Evolutionary conservation across 2,888 invertebrate genomes (phyloP), one percentile per base, ranked within the genome.

Genomic region (Drosophila peninsularis): DNA sequence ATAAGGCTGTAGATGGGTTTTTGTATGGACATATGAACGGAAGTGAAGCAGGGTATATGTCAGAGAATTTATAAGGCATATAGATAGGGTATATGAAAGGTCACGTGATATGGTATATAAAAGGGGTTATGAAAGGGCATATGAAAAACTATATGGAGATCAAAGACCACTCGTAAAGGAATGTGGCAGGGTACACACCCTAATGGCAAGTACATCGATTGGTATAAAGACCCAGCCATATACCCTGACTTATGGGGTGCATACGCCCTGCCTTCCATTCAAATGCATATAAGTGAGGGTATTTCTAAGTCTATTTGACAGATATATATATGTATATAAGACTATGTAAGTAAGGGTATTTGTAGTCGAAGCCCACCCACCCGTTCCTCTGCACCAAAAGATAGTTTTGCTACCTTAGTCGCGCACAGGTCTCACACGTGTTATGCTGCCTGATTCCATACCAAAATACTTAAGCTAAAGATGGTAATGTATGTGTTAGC

Each of bases 401-500:
- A 10, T 60, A 58, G 32, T n/a, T 32, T 36, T n/a, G 57, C 41
- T 39, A 37, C 32, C 36, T 24, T 56, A 49, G 49, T 2, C 19
- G 32, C 7, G 49, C 49, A 49, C 49, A 32, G 49, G 17, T 50
- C 27, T 5, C 45, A 11, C 45, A 47, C 45, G 45, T 47, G 45
- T 50, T 36, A 32, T 21, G 34, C 19, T 50, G 32, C 34, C 49
- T 47, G 47, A 47, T 47, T 17, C 6, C 9, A 14, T 5, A 6
- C 17, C 3, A 10, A 75, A 55, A 58, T 27, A 42, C 7, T 17
- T 44, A 36, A 52, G 42, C 34, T 17, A 27, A 39, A 44, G 30
- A 61, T 75, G 75, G 57, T 75, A 62, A 78, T 67, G 67, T 64
- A 75, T 47, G 10, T 78, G 34, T 36, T 67, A 61, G 32, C 37